Conservation (phyloP, 2,888 invertebrate species). For the Andrena haemorrhoa region DNA sequence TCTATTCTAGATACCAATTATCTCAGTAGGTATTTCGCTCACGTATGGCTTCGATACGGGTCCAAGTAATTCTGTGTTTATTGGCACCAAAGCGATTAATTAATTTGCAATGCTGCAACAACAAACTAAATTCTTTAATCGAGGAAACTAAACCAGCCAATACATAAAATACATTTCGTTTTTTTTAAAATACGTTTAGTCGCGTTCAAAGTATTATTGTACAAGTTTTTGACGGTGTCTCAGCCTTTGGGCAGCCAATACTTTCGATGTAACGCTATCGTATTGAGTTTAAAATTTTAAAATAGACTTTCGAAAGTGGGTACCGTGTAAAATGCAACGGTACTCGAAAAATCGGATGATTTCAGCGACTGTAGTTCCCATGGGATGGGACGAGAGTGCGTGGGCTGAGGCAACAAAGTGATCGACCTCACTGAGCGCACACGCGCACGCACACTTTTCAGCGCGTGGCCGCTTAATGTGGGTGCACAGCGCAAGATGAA, state of each 20-base stretch:
- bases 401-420: slow-evolving; percentile 56
- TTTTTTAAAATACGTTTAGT: background rate
- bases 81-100: background rate
- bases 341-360: slow-evolving; percentile 44
- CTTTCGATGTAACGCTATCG: background rate
- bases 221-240: background rate
- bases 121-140: background rate
- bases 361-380: slow-evolving; percentile 30
- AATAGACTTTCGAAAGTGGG: background rate
- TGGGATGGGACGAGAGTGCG: slow-evolving; percentile 50
- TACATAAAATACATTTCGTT: background rate
- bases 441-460: slow-evolving; percentile 26
- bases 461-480: slow-evolving; percentile 41
- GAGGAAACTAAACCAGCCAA: background rate
- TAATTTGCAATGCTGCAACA: background rate
- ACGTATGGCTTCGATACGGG: background rate
- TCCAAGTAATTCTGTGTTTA: slow-evolving; percentile 11
- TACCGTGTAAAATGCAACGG: background rate
- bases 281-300: background rate
- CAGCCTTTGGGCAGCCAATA: background rate
- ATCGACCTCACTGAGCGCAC: slow-evolving; percentile 48
- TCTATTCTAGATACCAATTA: slow-evolving; percentile 17
- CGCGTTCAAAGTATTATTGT: background rate
- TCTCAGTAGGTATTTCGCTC: background rate
- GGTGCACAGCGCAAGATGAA: slow-evolving; percentile 59